Conservation (phyloP, 2,888 invertebrate species). For the Boloria euphrosyne region DNA sequence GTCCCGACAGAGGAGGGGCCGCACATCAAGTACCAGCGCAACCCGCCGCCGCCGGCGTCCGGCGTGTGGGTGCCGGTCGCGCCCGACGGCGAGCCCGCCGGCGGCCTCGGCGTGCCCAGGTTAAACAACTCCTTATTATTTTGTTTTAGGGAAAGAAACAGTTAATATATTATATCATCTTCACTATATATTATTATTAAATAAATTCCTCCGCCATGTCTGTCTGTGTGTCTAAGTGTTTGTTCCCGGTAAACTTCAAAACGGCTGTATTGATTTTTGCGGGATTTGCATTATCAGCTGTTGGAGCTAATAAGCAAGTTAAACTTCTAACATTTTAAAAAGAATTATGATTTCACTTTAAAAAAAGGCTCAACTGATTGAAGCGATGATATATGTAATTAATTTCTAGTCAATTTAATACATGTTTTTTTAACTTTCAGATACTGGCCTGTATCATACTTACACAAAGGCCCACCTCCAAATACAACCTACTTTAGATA, state of each 20-base stretch:
- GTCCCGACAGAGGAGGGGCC: constrained; percentile 68
- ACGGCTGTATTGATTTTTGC: too few species aligned
- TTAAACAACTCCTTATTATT: constrained; percentile 39
- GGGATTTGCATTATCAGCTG: too few species aligned
- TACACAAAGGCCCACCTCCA: constrained; percentile 90
- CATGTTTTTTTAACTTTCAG: constrained; percentile 48
- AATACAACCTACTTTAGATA: constrained; percentile 83
- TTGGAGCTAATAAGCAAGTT: too few species aligned
- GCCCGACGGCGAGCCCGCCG: constrained; percentile 60
- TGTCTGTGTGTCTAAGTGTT: too few species aligned
- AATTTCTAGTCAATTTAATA: not conserved
- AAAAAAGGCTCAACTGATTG: too few species aligned
- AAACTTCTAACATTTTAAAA: too few species aligned
- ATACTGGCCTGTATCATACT: constrained; percentile 91
- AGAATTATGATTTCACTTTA: too few species aligned
- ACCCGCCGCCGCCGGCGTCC: constrained; percentile 60
- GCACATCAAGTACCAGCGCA: constrained; percentile 65
- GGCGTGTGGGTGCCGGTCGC: constrained; percentile 67
- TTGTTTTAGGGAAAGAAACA: too few species aligned
- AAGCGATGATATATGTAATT: not conserved
- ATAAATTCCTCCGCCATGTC: too few species aligned
- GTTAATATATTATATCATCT: too few species aligned
- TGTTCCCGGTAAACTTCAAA: too few species aligned
- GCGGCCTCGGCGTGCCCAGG: constrained; percentile 73
- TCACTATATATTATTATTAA: too few species aligned